These are phyloP conservation scores for Dicrurus megarhynchus DNA, from an alignment of 2,113 vertebrate species.

Conservation along the genomic window DNA sequence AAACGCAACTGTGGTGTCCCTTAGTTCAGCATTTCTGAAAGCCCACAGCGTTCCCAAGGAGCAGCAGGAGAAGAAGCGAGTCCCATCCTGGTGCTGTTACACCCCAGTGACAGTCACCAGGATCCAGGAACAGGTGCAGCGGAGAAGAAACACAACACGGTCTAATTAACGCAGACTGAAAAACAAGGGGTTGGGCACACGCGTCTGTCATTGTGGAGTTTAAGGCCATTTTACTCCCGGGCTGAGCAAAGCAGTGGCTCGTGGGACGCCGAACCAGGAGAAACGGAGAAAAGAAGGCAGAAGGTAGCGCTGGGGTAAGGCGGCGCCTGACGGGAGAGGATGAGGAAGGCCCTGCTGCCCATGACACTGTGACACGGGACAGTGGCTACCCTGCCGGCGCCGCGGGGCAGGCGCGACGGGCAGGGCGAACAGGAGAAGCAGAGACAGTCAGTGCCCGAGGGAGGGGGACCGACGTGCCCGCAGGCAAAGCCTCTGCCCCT, in stretches of 20 bases:
- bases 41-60: neutral
- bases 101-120: too few relatives aligned
- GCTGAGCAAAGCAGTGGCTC: neutral
- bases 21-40: neutral
- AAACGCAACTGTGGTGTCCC: neutral
- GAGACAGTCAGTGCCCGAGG: fast-evolving
- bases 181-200: fast-evolving
- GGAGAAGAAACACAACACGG: neutral
- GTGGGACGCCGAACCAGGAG: neutral
- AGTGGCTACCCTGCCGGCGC: neutral
- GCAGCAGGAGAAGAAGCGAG: neutral
- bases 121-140: too few relatives aligned
- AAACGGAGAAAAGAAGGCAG: neutral
- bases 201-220: fast-evolving
- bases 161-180: fast-evolving
- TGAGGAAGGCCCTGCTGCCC: neutral
- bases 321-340: fast-evolving
- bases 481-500: neutral
- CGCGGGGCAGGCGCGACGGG: too few relatives aligned
- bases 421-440: too few relatives aligned
- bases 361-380: fast-evolving
- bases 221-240: neutral
- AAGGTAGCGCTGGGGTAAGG: fast-evolving
- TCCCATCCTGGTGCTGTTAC: too few relatives aligned
- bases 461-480: neutral